A percentile compares a stretch with the other conserved stretches of the same genome.
These are phyloP conservation scores for Linnaemya vulpina DNA, from an alignment of 2,888 invertebrate genomes.

Conservation along the genomic window DNA sequence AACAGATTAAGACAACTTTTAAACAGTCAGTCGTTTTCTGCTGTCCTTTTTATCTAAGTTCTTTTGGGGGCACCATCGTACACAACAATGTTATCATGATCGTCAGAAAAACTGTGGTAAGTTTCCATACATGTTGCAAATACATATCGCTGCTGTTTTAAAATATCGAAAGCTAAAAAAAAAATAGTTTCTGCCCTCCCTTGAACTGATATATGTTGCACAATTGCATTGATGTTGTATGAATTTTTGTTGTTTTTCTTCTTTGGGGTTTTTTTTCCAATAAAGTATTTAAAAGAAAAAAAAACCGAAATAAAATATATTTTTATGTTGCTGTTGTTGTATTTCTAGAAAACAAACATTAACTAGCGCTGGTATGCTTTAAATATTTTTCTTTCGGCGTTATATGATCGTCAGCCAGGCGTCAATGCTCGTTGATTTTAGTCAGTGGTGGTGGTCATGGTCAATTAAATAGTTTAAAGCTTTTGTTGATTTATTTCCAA, in stretches of 20 bases:
- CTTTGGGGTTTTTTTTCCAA: slow-evolving; percentile 1
- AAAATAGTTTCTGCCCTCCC: slow-evolving; percentile 43
- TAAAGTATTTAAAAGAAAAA: not conserved
- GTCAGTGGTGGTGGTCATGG: slow-evolving; percentile 68
- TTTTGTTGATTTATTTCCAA: slow-evolving; percentile 41
- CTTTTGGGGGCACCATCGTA: not conserved
- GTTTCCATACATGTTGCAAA: slow-evolving; percentile 57
- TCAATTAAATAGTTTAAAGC: slow-evolving; percentile 65
- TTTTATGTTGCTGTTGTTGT: slow-evolving; percentile 15
- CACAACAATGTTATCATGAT: not conserved
- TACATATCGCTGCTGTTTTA: slow-evolving; percentile 17
- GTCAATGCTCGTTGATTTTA: slow-evolving; percentile 29
- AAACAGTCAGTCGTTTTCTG: no score
- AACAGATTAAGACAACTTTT: no score
- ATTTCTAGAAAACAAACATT: slow-evolving; percentile 42
- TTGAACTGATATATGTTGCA: slow-evolving; percentile 60
- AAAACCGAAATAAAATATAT: slow-evolving; percentile 19
- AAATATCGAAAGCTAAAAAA: slow-evolving; percentile 24
- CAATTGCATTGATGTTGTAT: slow-evolving; percentile 28
- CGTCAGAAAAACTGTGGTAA: slow-evolving; percentile 31
- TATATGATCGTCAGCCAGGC: slow-evolving; percentile 38
- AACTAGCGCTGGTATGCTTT: slow-evolving; percentile 41
- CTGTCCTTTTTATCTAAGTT: no score
- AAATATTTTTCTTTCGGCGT: slow-evolving; percentile 4
- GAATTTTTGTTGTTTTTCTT: slow-evolving; percentile 40